Conservation (phyloP, 2,797 vertebrate genomes). For the Sandelia bainsii region DNA sequence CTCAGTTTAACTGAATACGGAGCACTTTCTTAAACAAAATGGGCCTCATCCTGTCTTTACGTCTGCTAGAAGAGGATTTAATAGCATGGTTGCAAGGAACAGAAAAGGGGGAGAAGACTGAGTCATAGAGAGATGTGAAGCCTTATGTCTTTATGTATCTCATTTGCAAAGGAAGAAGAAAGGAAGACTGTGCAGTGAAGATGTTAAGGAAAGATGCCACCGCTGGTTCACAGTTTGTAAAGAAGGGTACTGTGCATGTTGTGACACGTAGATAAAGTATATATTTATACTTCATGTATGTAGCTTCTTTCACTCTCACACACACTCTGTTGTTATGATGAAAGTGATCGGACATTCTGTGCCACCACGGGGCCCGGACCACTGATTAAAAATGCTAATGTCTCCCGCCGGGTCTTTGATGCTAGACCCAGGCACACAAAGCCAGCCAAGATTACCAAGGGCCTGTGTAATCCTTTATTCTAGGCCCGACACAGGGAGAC, state of each 20-base stretch:
- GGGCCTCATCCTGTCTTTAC: slow-evolving; percentile 37
- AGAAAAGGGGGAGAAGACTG: slow-evolving; percentile 12
- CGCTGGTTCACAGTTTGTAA: slow-evolving; percentile 1
- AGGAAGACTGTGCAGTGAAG: slow-evolving; percentile 12
- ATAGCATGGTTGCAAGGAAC: slow-evolving; percentile 16
- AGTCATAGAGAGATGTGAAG: slow-evolving; percentile 29
- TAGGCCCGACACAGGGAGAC: slow-evolving; percentile 84
- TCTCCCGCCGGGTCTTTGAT: slow-evolving; percentile 90
- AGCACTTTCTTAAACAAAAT: slow-evolving; percentile 45
- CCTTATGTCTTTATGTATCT: slow-evolving; percentile 35
- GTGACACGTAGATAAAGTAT: slow-evolving; percentile 5
- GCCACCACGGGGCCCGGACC: slow-evolving; percentile 79
- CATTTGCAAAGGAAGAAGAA: background rate
- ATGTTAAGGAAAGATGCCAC: background rate
- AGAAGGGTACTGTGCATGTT: background rate
- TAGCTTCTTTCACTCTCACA: slow-evolving; percentile 3
- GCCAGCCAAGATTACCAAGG: slow-evolving; percentile 89
- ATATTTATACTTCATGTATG: slow-evolving; percentile 1
- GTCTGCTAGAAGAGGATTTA: slow-evolving; percentile 36
- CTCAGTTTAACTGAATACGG: slow-evolving; percentile 39
- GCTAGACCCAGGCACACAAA: slow-evolving; percentile 87
- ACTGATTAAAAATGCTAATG: slow-evolving; percentile 96
- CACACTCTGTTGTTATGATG: slow-evolving; percentile 57
- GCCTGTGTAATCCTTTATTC: slow-evolving; percentile 93
- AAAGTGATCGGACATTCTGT: slow-evolving; percentile 77